Evolutionary conservation across 2,113 vertebrate species (phyloP).

Genomic region (Poeciliopsis occidentalis): DNA sequence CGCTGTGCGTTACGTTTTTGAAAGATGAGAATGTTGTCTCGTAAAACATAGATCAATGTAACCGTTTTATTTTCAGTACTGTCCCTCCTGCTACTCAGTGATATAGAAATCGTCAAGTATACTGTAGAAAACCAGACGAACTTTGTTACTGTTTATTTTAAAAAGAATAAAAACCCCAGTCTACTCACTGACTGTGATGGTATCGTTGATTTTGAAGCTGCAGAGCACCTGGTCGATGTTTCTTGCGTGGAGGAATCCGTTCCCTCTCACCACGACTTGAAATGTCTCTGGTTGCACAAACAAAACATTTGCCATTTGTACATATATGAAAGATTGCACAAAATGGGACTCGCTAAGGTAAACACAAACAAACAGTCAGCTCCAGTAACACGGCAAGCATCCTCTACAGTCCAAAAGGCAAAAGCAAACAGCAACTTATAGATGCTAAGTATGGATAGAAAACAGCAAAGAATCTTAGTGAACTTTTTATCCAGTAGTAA

Average conservation of each 20-base stretch:
- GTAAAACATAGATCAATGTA: not conserved
- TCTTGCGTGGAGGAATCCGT: conserved; percentile 87
- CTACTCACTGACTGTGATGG: conserved; percentile 86
- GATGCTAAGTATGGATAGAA: no score
- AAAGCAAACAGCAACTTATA: no score
- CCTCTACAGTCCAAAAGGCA: no score
- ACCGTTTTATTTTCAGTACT: not conserved
- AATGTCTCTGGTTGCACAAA: conserved; percentile 82
- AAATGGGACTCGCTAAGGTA: no score
- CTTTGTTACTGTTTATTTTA: no score
- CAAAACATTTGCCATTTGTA: not conserved
- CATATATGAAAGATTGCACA: no score
- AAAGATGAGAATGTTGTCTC: not conserved
- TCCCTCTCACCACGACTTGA: conserved; percentile 87
- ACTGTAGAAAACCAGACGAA: no score
- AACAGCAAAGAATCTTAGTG: no score
- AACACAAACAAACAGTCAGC: no score
- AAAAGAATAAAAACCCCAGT: not conserved
- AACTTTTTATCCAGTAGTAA: no score
- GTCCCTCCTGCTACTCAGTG: not conserved
- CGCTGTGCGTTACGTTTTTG: no score
- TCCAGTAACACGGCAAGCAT: no score
- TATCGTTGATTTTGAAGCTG: conserved; percentile 91
- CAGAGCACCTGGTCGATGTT: conserved; percentile 87
- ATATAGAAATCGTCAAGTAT: not conserved